A percentile compares a stretch with the other conserved stretches of the same genome.
These are phyloP conservation scores for Drosophila putrida DNA, from an alignment of 2,888 invertebrate genomes.

Conservation along the genomic window DNA sequence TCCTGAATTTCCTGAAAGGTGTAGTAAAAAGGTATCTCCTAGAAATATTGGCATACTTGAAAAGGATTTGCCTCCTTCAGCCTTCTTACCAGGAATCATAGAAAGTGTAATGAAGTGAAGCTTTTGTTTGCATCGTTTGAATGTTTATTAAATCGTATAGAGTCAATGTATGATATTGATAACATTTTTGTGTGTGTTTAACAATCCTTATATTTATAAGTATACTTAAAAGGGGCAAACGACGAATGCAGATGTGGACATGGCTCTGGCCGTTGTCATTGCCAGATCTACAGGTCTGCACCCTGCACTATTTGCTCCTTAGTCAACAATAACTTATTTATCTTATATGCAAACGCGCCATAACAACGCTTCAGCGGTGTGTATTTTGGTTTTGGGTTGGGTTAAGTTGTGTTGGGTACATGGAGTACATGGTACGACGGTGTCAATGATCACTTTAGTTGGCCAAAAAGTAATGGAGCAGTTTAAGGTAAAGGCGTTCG, in stretches of 20 bases:
- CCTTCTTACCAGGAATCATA: no score
- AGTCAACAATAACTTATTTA: conserved; percentile 38
- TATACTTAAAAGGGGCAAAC: background rate
- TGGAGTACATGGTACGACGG: conserved; percentile 1
- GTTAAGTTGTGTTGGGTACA: background rate
- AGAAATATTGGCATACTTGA: no score
- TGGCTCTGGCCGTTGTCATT: background rate
- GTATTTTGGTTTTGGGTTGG: conserved; percentile 3
- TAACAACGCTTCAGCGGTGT: conserved; percentile 5
- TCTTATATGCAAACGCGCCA: conserved; percentile 20
- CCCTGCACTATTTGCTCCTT: conserved; percentile 14
- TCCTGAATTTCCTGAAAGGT: no score
- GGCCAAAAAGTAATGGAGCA: conserved; percentile 74
- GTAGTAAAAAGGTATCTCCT: no score
- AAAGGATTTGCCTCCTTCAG: no score
- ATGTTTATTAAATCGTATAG: conserved; percentile 41
- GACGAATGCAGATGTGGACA: conserved; percentile 6
- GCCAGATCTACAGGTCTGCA: background rate
- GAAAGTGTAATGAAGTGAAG: no score
- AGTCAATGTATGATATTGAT: conserved; percentile 40
- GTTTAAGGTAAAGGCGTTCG: conserved; percentile 77
- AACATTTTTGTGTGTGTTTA: conserved; percentile 55
- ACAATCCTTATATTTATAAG: conserved; percentile 53
- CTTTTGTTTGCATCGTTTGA: conserved; percentile 8
- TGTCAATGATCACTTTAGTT: conserved; percentile 53